Percentiles rank a stretch among this genome's conserved stretches.
Evolutionary conservation across 2,113 vertebrate genomes (phyloP).

Genomic region (Notarius lentiginosus): DNA sequence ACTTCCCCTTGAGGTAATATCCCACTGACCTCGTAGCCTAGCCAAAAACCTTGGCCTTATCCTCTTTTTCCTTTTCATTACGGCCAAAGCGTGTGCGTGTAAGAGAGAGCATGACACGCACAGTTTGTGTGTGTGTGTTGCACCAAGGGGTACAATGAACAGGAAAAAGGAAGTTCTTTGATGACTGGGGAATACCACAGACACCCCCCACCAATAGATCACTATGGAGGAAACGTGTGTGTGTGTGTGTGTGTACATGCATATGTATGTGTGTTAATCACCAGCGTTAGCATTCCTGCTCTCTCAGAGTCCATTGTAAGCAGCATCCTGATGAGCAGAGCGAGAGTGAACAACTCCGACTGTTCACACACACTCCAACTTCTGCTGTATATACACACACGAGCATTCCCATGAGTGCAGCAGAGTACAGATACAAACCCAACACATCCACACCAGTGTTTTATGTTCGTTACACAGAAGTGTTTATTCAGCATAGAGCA

Average conservation of each 20-base stretch:
- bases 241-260: neutral
- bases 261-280: neutral
- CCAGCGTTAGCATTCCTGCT: slow-evolving; percentile 2
- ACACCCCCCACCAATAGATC: slow-evolving; percentile 19
- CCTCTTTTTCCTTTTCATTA: neutral
- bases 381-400: slow-evolving; percentile 56
- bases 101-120: neutral
- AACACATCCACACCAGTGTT: slow-evolving; percentile 25
- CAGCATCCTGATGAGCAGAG: slow-evolving; percentile 32
- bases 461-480: neutral
- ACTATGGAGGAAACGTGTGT: slow-evolving; percentile 40
- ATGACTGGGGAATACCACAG: slow-evolving; percentile 20
- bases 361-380: slow-evolving; percentile 58
- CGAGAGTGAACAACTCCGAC: slow-evolving; percentile 1
- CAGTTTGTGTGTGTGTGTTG: slow-evolving; percentile 22
- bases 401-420: slow-evolving; percentile 51
- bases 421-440: slow-evolving; percentile 30
- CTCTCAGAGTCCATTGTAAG: slow-evolving; percentile 20
- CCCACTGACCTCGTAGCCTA: slow-evolving; percentile 21
- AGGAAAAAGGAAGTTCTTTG: slow-evolving; percentile 35
- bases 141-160: neutral
- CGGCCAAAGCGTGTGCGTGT: slow-evolving; percentile 1
- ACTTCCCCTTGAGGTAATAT: slow-evolving; percentile 37
- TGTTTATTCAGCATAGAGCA: slow-evolving; percentile 7
- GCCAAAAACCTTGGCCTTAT: neutral